Evolutionary conservation across 2,113 vertebrate genomes (phyloP), one percentile per base, ranked within the genome.

Genomic region (Eleginops maclovinus): DNA sequence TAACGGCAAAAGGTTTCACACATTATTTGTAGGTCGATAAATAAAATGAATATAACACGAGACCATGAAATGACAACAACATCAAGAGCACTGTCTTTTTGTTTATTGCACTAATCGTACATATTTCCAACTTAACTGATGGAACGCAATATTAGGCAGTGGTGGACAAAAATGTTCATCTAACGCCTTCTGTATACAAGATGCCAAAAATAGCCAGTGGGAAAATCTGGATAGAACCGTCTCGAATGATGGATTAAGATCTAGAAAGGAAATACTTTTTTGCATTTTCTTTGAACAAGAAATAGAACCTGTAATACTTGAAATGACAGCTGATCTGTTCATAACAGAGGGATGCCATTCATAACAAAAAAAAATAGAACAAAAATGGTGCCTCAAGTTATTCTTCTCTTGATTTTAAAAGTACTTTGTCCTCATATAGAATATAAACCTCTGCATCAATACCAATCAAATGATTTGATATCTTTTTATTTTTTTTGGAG

Each of bases 361-460:
- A 55, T 17, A 58, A 58, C 24, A 87, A 72, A 60, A 49, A 47
- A 54, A 66, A 79, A 87, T 14, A 36, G 54, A 79, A 80, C 50
- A 58, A 41, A 88, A 83, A 79, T 59, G 31, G 64, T 77, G 75
- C 66, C 47, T 83, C 51, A 65, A 55, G 68, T 85, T 54, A 22
- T 88, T 76, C 64, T 79, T 41, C 47, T 73, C 71, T 85, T 71
- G 72, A 78, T 88, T 92, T 92, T 79, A 92, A 93, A 93, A 94
- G 83, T 90, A 86, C 47, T 88, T 92, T 89, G 67, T 92, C 83
- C 79, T 92, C 79, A 85, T 94, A 93, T 93, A 93, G 87, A 94
- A 95, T 95, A 95, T 95, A 95, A 94, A 95, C 87, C 89, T 95
- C 92, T 95, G 92, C 86, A 90, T 92, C 85, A 77, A 89, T 90